Conservation (phyloP, 1,140 invertebrate species). For the Eupeodes corollae region DNA sequence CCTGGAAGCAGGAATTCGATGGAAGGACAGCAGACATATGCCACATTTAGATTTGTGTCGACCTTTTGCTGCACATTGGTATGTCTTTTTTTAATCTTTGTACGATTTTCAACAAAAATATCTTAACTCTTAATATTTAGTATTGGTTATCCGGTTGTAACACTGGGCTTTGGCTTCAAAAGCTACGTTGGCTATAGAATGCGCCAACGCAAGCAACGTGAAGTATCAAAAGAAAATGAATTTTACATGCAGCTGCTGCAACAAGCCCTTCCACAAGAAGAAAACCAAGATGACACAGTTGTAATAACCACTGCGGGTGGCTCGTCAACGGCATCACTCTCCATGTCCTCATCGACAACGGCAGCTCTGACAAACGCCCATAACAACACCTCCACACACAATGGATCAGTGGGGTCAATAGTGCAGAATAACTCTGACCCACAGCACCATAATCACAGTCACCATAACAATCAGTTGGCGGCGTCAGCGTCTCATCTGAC, state of each 20-base stretch:
- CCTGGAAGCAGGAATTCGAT: constrained; percentile 81
- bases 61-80: constrained; percentile 97
- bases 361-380: constrained; percentile 16
- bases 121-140: constrained; percentile 42
- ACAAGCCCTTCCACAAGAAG: constrained; percentile 73
- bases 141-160: constrained; percentile 95
- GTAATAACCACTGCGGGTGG: constrained; percentile 3
- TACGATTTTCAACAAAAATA: neutral
- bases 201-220: constrained; percentile 81
- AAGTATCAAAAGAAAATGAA: constrained; percentile 90
- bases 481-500: constrained; percentile 7
- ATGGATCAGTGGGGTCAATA: neutral
- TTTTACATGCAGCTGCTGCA: constrained; percentile 88
- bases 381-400: neutral
- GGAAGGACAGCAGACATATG: constrained; percentile 76
- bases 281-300: constrained; percentile 16
- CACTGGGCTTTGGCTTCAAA: constrained; percentile 93
- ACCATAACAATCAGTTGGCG: neutral
- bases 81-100: constrained; percentile 21
- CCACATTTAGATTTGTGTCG: constrained; percentile 89
- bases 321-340: neutral
- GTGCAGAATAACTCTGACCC: neutral
- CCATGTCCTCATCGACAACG: constrained; percentile 1
- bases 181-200: constrained; percentile 87
- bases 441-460: neutral